Conservation (phyloP, 2,888 invertebrate species). For the Tachystola acroxantha region DNA sequence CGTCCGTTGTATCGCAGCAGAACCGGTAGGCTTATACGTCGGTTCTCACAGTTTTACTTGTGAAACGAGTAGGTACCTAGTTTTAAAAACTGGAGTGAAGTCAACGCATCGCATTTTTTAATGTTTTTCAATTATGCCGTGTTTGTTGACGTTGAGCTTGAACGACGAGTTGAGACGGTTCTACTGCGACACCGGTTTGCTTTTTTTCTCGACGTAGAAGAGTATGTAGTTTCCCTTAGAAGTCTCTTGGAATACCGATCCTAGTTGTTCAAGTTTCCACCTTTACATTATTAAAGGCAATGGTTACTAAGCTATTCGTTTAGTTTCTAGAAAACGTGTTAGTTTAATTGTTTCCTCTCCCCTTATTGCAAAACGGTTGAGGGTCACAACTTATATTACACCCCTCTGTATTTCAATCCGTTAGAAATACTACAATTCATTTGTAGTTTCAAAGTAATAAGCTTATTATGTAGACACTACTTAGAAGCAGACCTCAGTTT, state of each 20-base stretch:
- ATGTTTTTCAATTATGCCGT: slow-evolving; percentile 63
- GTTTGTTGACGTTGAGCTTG: slow-evolving; percentile 48
- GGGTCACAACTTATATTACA: too few relatives aligned
- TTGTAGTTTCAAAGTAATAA: too few relatives aligned
- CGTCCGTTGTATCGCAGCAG: slow-evolving; percentile 27
- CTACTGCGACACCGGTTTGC: slow-evolving; percentile 32
- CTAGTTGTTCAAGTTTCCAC: too few relatives aligned
- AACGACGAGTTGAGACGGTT: slow-evolving; percentile 28
- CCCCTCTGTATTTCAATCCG: too few relatives aligned
- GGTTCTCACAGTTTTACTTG: slow-evolving; percentile 74
- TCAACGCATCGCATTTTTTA: slow-evolving; percentile 68
- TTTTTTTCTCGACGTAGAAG: slow-evolving; percentile 13
- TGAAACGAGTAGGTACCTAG: slow-evolving; percentile 73
- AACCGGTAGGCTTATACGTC: slow-evolving; percentile 55
- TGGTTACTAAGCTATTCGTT: too few relatives aligned
- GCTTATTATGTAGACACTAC: too few relatives aligned
- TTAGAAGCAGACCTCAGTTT: too few relatives aligned
- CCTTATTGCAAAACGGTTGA: too few relatives aligned
- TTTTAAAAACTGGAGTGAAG: slow-evolving; percentile 75
- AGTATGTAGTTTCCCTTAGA: neutral
- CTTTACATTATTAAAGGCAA: too few relatives aligned
- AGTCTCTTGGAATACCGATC: neutral
- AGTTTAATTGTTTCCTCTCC: too few relatives aligned
- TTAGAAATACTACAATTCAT: too few relatives aligned
- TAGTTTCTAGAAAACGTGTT: too few relatives aligned